Base-by-base conservation (phyloP, 2,113 vertebrate species). In the Brienomyrus longianalis region DNA sequence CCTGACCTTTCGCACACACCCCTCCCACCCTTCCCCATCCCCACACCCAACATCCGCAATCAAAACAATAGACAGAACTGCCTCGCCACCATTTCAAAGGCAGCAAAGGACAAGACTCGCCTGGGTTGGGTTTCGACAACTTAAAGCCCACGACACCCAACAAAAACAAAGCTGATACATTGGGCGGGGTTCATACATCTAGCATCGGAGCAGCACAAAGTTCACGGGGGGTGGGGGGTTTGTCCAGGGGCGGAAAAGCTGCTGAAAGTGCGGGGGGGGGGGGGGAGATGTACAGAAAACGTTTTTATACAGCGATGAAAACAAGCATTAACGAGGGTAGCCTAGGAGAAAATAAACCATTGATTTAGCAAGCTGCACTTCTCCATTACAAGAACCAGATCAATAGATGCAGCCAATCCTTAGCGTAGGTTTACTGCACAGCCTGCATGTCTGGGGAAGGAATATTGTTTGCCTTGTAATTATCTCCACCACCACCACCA, bases 361-460 rank as follows among this genome's bases (percentile, higher is more conserved):
- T 96, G 96, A 96, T 96, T 96, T 95, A 95, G 94, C 94, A 94
- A 93, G 95, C 95, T 95, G 93, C 93, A 90, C 95, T 95, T 95
- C 95, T 96, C 94, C 95, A 95, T 95, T 95, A 94, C 94, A 94
- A 93, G 93, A 92, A 93, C 88, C 89, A 92, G 95, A 95, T 96
- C 96, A 94, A 96, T 96, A 95, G 91, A 90, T 90, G 92, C 92
- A 92, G 94, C 92, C 85, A 84, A 94, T 94, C 93, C 93, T 93
- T 92, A 90, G 91, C 92, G 92, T 93, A 95, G 93, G 94, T 94
- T 93, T 94, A 94, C 93, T 93, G 92, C 92, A 92, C 87, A 89
- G 91, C 90, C 93, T 90, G 92, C 92, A 90, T 92, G 92, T 91
- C 92, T 92, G 91, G 89, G 93, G 91, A 90, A 94, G 93, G 92